These are phyloP conservation scores for Dendrocincla tyrannina DNA, from an alignment of 2,797 vertebrate species.

Conservation along the genomic window DNA sequence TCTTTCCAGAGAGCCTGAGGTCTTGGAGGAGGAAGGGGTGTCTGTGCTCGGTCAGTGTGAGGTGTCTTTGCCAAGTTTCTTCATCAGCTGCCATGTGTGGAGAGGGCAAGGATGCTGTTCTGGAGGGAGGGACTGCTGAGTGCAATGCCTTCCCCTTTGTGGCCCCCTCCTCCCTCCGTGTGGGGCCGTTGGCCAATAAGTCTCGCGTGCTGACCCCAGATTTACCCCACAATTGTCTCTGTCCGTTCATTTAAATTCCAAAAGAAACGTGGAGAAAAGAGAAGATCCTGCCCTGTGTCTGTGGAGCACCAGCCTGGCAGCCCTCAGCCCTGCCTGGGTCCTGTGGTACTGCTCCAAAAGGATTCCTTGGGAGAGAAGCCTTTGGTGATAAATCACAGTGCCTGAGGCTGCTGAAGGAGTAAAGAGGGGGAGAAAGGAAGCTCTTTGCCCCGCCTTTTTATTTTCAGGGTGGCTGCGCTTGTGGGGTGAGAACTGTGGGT, in stretches of 20 bases:
- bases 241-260: slow-evolving; percentile 26
- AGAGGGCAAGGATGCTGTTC: not conserved
- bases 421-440: not conserved
- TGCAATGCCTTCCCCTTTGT: rapidly evolving
- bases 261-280: not conserved
- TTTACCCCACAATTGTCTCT: slow-evolving; percentile 17
- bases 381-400: not conserved
- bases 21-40: not conserved
- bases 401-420: not conserved
- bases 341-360: not conserved
- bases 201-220: not conserved
- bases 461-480: not conserved
- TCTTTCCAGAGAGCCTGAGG: not conserved
- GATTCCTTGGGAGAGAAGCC: not conserved
- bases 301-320: not conserved
- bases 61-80: not conserved
- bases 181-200: not conserved
- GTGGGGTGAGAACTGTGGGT: not conserved
- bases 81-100: not conserved
- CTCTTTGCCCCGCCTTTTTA: not conserved
- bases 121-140: not conserved
- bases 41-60: not conserved
- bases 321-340: not conserved
- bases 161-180: not conserved
- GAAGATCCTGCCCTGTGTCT: not conserved